These are phyloP conservation scores for Onychostruthus taczanowskii DNA, from an alignment of 2,113 vertebrate genomes.

Conservation along the genomic window DNA sequence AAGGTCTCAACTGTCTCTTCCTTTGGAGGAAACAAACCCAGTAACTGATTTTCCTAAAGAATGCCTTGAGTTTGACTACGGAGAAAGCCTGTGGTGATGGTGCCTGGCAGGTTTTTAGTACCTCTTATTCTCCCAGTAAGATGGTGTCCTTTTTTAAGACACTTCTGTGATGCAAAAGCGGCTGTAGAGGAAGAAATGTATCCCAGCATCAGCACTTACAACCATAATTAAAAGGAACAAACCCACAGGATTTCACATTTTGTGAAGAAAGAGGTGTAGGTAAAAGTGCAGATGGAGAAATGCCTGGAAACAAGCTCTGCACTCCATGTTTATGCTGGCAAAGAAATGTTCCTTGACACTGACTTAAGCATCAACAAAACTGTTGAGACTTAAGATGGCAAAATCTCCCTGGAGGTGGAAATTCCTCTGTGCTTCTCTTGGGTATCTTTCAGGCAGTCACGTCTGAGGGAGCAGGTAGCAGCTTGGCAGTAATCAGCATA, in stretches of 20 bases:
- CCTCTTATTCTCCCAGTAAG: neutral
- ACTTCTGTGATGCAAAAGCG: neutral
- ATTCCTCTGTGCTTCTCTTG: neutral
- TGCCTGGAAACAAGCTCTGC: neutral
- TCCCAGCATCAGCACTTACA: neutral
- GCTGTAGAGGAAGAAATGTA: neutral
- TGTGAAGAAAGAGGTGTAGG: neutral
- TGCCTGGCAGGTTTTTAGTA: neutral
- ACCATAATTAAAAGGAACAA: neutral
- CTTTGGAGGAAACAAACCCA: neutral
- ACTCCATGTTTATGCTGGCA: neutral
- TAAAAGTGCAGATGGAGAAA: neutral
- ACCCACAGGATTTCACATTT: neutral
- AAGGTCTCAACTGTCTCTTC: neutral
- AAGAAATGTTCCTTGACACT: neutral
- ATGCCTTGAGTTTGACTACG: neutral
- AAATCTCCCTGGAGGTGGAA: neutral
- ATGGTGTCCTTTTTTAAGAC: neutral
- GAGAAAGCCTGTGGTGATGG: neutral
- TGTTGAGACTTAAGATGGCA: neutral
- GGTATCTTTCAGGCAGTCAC: neutral
- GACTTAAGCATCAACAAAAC: neutral
- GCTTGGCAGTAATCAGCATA: neutral
- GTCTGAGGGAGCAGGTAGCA: neutral
- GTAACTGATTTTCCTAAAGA: neutral